phyloP scores from a whole-genome alignment of 2,888 invertebrate species.

The Harpagoxenus sublaevis region DNA sequence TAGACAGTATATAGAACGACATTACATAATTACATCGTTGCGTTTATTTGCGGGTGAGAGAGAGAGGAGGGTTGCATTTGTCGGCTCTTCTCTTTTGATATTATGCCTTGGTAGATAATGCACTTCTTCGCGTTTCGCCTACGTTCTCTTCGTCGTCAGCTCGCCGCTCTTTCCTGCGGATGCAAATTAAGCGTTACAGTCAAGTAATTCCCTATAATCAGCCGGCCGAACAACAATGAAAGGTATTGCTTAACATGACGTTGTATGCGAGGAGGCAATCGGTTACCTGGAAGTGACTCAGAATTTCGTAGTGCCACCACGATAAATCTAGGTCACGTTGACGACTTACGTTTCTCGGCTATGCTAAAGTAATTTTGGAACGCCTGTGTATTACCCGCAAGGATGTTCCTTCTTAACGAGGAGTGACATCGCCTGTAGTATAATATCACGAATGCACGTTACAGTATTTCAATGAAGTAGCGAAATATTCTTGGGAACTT shows the following conservation, averaged over 20 bases:
- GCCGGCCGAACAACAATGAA: slow-evolving; percentile 61
- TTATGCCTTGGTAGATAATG: slow-evolving; percentile 34
- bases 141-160: slow-evolving; percentile 11
- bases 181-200: slow-evolving; percentile 68
- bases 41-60: slow-evolving; percentile 3
- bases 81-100: not conserved
- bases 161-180: slow-evolving; percentile 43
- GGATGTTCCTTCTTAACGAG: not conserved
- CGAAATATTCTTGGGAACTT: not conserved
- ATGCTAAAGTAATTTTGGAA: slow-evolving; percentile 21
- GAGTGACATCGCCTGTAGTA: not conserved
- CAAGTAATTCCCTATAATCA: slow-evolving; percentile 65
- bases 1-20: not conserved
- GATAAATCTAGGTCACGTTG: slow-evolving; percentile 62
- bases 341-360: slow-evolving; percentile 36
- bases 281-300: slow-evolving; percentile 57
- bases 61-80: not conserved
- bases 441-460: not conserved
- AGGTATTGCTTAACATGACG: slow-evolving; percentile 61
- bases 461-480: not conserved
- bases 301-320: slow-evolving; percentile 62
- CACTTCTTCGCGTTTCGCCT: slow-evolving; percentile 43
- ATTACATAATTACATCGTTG: slow-evolving; percentile 15
- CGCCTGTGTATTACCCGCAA: not conserved
- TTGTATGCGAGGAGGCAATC: slow-evolving; percentile 55